Conservation (phyloP, 2,888 invertebrate species). For the Cecidostiba fungosa region DNA sequence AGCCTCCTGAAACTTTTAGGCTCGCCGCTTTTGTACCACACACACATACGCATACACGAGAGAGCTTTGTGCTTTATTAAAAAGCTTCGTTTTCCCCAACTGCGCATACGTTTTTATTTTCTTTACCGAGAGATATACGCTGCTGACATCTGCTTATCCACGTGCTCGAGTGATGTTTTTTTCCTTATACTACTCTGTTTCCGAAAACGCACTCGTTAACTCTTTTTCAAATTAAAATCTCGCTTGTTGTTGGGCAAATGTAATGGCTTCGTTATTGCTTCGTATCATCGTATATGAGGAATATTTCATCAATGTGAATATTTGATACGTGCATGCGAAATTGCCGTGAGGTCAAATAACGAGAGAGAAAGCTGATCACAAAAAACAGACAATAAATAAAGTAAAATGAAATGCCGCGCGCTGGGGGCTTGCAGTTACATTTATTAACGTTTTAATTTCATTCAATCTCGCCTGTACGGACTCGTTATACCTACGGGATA, state of each 20-base stretch:
- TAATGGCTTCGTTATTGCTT: not conserved
- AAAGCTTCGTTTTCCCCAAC: conserved; percentile 28
- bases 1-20: conserved; percentile 44
- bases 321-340: not conserved
- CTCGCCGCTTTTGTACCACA: not conserved
- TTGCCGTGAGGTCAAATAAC: not conserved
- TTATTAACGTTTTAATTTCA: conserved; percentile 15
- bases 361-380: not conserved
- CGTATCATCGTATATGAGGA: not conserved
- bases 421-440: not conserved
- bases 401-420: not conserved
- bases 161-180: not conserved
- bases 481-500: not conserved
- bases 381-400: conserved; percentile 10
- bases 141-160: not conserved
- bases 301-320: conserved; percentile 4
- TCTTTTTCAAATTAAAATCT: no score
- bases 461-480: not conserved
- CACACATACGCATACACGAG: not conserved
- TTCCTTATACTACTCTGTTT: no score
- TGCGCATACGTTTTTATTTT: not conserved
- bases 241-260: no score
- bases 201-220: no score
- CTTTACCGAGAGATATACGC: not conserved
- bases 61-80: conserved; percentile 41